Evolutionary conservation across 2,888 invertebrate species (phyloP).

Genomic region (Himalopsyche tibetana): DNA sequence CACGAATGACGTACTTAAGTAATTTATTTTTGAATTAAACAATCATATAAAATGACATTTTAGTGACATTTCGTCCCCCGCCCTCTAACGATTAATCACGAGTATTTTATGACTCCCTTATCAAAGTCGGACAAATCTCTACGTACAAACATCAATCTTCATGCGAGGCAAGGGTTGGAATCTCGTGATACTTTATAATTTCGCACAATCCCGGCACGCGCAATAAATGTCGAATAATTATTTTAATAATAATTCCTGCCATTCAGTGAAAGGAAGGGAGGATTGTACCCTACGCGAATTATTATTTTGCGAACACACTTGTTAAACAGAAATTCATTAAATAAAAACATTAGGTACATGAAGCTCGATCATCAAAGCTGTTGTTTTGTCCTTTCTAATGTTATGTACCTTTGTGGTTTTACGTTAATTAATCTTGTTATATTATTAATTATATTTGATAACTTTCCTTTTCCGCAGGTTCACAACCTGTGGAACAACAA

Average conservation of each 20-base stretch:
- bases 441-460: too few relatives aligned
- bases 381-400: too few relatives aligned
- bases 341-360: not conserved
- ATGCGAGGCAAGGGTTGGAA: constrained; percentile 15
- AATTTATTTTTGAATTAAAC: constrained; percentile 28
- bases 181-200: not conserved
- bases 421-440: too few relatives aligned
- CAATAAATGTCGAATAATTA: constrained; percentile 31
- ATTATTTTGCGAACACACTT: not conserved
- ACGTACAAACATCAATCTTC: constrained; percentile 17
- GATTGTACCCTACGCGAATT: not conserved
- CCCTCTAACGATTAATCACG: constrained; percentile 60
- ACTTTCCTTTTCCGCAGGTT: too few relatives aligned
- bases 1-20: too few relatives aligned
- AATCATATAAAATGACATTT: constrained; percentile 60
- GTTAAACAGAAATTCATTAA: not conserved
- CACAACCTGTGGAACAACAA: too few relatives aligned
- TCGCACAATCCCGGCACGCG: constrained; percentile 5
- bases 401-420: too few relatives aligned
- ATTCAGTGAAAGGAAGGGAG: not conserved
- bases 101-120: constrained; percentile 56
- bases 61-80: constrained; percentile 62
- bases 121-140: constrained; percentile 53
- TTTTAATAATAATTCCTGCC: constrained; percentile 26
- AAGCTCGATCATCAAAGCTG: too few relatives aligned